These are phyloP conservation scores for Pangasius krempfi DNA, from an alignment of 2,797 vertebrate species.

Conservation along the genomic window DNA sequence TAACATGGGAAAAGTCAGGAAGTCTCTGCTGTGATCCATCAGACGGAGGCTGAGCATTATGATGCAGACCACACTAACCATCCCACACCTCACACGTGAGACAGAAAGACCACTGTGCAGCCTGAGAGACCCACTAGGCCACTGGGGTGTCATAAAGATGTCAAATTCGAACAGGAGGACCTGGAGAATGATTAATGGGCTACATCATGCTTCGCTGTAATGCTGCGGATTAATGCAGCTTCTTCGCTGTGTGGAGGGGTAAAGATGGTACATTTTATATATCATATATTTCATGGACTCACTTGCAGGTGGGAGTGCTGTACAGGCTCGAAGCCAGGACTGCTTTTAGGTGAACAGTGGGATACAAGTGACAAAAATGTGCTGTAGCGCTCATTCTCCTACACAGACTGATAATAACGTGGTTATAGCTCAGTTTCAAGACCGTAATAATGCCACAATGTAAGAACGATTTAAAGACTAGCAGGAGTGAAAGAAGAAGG, in stretches of 20 bases:
- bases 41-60: constrained; percentile 62
- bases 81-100: constrained; percentile 42
- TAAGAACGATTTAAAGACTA: not conserved
- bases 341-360: not conserved
- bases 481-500: not conserved
- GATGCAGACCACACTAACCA: constrained; percentile 50
- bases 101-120: constrained; percentile 58
- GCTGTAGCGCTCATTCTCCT: not conserved
- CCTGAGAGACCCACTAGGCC: constrained; percentile 28
- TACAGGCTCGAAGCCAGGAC: constrained; percentile 22
- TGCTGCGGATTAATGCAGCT: constrained; percentile 63
- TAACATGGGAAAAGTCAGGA: constrained; percentile 67
- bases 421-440: not conserved
- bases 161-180: constrained; percentile 39
- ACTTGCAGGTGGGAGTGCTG: constrained; percentile 27
- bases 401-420: not conserved
- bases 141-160: constrained; percentile 55
- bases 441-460: not conserved
- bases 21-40: constrained; percentile 72
- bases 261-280: constrained; percentile 48
- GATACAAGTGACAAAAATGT: not conserved
- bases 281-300: constrained; percentile 45
- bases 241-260: constrained; percentile 45
- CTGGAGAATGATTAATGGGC: constrained; percentile 49
- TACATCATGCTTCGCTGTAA: constrained; percentile 56